Percentiles rank a stretch among this genome's conserved stretches.
phyloP scores from a whole-genome alignment of 1,140 invertebrate genomes.

The Manduca sexta region DNA sequence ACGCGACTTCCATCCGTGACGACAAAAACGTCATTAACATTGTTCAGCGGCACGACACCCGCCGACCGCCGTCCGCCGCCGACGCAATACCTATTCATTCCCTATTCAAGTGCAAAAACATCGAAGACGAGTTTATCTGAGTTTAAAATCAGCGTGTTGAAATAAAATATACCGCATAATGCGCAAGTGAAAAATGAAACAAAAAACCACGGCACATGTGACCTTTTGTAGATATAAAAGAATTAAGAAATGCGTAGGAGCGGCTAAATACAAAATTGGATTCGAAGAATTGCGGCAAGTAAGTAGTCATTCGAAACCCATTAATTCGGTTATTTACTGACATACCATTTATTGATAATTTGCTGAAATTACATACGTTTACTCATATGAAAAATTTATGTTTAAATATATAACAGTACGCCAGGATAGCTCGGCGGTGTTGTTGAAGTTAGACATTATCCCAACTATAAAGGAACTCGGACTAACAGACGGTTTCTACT shows the following conservation, averaged over 20 bases:
- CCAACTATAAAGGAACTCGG: too few species aligned
- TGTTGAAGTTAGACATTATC: too few species aligned
- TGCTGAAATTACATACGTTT: background rate
- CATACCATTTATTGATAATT: constrained; percentile 10
- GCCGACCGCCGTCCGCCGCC: too few species aligned
- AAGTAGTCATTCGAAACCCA: constrained; percentile 38
- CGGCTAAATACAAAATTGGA: constrained; percentile 54
- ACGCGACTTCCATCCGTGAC: too few species aligned
- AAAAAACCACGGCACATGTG: constrained; percentile 6
- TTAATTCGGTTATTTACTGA: constrained; percentile 33
- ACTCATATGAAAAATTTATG: too few species aligned
- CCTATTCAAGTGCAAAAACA: too few species aligned
- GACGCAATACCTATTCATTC: too few species aligned
- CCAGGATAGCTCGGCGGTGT: too few species aligned
- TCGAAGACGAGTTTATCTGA: background rate
- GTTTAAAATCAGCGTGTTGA: background rate
- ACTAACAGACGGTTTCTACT: too few species aligned
- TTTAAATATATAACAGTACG: too few species aligned
- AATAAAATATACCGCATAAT: background rate
- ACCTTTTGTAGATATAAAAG: constrained; percentile 31
- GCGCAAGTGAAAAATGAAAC: background rate
- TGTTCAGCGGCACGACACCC: too few species aligned
- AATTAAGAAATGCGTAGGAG: constrained; percentile 47
- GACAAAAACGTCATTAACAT: too few species aligned
- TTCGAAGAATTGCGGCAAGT: constrained; percentile 45